Conservation (phyloP, 2,113 vertebrate species). For the Sciurus niger region DNA sequence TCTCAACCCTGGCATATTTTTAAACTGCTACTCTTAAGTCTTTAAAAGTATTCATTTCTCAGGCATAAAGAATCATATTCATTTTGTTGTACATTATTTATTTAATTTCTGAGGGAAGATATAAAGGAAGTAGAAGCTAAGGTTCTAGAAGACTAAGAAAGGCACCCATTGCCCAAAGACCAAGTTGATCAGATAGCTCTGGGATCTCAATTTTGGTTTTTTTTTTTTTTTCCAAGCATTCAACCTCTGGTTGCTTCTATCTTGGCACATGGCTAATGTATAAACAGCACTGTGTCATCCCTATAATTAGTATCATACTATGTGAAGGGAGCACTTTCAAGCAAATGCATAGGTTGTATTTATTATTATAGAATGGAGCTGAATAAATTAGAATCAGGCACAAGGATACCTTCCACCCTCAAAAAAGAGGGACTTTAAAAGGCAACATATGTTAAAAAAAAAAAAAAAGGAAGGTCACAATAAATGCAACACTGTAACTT, state of each 20-base stretch:
- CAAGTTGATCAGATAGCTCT: not conserved
- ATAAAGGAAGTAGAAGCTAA: not conserved
- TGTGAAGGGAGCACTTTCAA: conserved; percentile 1
- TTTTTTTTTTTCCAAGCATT: not conserved
- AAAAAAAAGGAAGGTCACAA: not conserved
- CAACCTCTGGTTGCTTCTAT: not conserved
- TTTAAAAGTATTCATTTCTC: not conserved
- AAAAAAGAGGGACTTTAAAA: not conserved
- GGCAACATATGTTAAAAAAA: not conserved
- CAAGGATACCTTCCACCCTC: not conserved
- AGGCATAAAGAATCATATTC: not conserved
- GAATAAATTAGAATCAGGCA: conserved; percentile 62
- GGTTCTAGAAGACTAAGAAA: not conserved
- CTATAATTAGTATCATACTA: conserved; percentile 39
- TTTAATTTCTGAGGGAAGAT: not conserved
- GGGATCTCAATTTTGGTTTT: not conserved
- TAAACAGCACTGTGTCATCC: not conserved
- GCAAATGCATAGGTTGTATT: conserved; percentile 30
- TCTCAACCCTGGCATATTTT: not conserved
- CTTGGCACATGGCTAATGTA: not conserved
- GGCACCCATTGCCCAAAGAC: not conserved
- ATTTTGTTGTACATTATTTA: not conserved
- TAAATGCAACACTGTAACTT: not conserved
- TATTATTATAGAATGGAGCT: conserved; percentile 58
- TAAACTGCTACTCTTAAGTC: not conserved